These are phyloP conservation scores for Acyrthosiphon pisum DNA, from an alignment of 1,140 invertebrate genomes.

Conservation along the genomic window DNA sequence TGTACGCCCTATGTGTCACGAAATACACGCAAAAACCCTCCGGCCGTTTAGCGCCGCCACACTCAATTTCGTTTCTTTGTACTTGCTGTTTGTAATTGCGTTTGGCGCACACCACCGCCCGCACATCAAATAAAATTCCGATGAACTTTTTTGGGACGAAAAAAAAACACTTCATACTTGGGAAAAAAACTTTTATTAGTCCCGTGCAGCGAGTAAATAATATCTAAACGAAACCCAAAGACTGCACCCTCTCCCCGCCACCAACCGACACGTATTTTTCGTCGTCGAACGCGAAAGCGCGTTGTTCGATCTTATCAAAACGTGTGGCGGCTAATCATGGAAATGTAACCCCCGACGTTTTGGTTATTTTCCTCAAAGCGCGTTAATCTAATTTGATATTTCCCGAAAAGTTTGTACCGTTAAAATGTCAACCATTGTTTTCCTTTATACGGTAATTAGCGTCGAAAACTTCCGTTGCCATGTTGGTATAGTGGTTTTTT, in stretches of 20 bases:
- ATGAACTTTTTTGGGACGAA: neutral
- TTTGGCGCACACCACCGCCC: neutral
- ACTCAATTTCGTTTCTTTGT: constrained; percentile 19
- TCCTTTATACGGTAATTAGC: constrained; percentile 25
- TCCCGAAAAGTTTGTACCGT: neutral
- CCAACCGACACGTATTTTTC: neutral
- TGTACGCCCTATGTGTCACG: neutral
- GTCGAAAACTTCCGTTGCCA: constrained; percentile 5
- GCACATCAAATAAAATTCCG: neutral
- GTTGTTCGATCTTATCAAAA: neutral
- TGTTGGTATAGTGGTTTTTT: constrained; percentile 18
- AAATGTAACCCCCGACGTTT: neutral
- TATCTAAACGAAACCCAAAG: neutral
- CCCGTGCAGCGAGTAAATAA: neutral
- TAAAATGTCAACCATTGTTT: constrained; percentile 38
- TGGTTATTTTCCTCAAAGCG: neutral
- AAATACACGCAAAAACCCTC: neutral
- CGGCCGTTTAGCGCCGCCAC: neutral
- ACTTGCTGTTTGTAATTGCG: neutral
- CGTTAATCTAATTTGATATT: constrained; percentile 34
- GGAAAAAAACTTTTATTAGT: neutral
- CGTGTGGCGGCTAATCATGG: neutral
- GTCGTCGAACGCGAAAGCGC: neutral
- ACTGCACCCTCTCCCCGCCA: too few species aligned
- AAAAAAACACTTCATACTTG: neutral